These are phyloP conservation scores for Trissoscelio sp. DNA, from an alignment of 2,888 invertebrate genomes.

Conservation along the genomic window DNA sequence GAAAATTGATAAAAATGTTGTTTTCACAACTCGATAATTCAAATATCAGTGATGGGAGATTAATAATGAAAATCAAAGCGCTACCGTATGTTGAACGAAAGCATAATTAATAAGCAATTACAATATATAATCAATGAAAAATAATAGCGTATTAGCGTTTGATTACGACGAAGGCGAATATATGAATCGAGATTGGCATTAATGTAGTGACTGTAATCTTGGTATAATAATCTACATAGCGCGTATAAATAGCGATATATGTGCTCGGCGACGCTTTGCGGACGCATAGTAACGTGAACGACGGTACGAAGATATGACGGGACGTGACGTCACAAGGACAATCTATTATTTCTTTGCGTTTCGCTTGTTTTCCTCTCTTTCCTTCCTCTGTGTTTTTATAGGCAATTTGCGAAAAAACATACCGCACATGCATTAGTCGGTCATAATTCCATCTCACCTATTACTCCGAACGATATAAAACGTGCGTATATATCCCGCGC, in stretches of 20 bases:
- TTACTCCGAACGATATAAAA: conserved; percentile 63
- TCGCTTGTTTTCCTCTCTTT: conserved; percentile 67
- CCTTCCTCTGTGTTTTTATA: conserved; percentile 65
- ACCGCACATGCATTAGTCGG: conserved; percentile 61
- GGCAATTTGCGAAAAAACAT: conserved; percentile 54
- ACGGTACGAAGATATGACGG: conserved; percentile 74
- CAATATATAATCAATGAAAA: conserved; percentile 63
- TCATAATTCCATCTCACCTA: conserved; percentile 64
- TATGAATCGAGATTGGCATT: conserved; percentile 60
- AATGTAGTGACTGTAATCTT: conserved; percentile 64
- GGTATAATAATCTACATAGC: conserved; percentile 66
- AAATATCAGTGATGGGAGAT: conserved; percentile 1
- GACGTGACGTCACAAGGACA: conserved; percentile 79
- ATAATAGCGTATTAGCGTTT: conserved; percentile 59
- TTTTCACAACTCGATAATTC: background rate
- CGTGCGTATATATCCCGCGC: conserved; percentile 57
- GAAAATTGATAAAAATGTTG: too few relatives aligned
- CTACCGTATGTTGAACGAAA: conserved; percentile 43
- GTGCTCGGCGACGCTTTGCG: conserved; percentile 49
- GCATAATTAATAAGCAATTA: conserved; percentile 60
- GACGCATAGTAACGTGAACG: conserved; percentile 59
- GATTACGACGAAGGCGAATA: conserved; percentile 52
- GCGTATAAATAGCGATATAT: conserved; percentile 60
- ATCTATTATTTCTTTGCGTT: conserved; percentile 71
- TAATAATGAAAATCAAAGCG: too few relatives aligned